Evolutionary conservation across 2,888 invertebrate species (phyloP), one percentile per base, ranked within the genome.

Genomic region (Tholera decimalis): DNA sequence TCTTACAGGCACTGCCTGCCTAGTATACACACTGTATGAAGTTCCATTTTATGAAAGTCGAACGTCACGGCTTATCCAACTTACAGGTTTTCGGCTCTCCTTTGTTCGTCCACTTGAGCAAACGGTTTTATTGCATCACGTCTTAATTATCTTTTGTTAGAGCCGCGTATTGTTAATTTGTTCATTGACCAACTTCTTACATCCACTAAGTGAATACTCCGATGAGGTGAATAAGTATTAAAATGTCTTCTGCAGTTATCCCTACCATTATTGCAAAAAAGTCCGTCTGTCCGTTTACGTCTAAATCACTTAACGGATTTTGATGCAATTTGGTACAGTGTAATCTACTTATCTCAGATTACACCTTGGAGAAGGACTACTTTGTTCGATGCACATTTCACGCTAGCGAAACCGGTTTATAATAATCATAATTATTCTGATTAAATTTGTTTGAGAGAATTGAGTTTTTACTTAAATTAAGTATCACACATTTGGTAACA

Each of bases 131-230:
- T 84, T 84, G 74, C 83, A 64, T 78, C 77, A 84, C 70, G 50
- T 63, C 60, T 73, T 84, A 79, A 91, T 89, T 91, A 89, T 89
- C 92, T 90, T 91, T 91, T 89, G 91, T 92, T 88, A 86, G 80
- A 81, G 73, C 73, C 74, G 79, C 83, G 91, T 88, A 89, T 90
- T 90, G 91, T 88, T 88, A 87, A 89, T 88, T 90, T 88, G 83
- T 81, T 79, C 86, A 91, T 91, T 92, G 87, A 90, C 85, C 85
- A 86, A 89, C 87, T 92, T 91, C 85, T 91, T 91, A 85, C 81
- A 60, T 68, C 62, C 53, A 61, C 67, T 66, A 60, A 43, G 57
- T 76, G 68, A 72, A 73, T 58, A 51, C 65, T 66, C 37, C 26
- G 55, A 65, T 59, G 56, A 58, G 51, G 67, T 60, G 30, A 53